Evolutionary conservation across 2,113 vertebrate genomes (phyloP), one percentile per base, ranked within the genome.

Genomic region (Pungitius pungitius): DNA sequence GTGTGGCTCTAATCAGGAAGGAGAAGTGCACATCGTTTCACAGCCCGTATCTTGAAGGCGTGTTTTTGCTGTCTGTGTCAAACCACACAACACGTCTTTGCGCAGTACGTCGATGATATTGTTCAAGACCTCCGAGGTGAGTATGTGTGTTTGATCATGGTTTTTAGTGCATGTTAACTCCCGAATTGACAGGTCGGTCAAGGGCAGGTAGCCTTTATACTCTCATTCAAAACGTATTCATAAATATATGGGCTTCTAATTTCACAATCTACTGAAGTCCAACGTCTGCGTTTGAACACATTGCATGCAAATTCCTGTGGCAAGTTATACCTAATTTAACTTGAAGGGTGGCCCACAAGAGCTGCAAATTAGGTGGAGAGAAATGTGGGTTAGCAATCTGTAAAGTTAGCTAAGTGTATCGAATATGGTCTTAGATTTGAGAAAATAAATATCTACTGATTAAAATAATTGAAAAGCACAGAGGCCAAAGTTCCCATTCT

Each of bases 1-100:
- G 51, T 78, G 52, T 30, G 45, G 22, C 24, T 54, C 27, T 63
- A 39, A 59, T 77, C 49, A 57, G 61, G 9, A 49, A 58, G 4
- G 37, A 49, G 37, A 60, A 24, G 35, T 2, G 2, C 27, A 69
- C 42, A 39, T 18, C 18, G 9, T 63, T 59, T 54, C 22, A 55
- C 63, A 35, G 62, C 55, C 57, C 58, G 18, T 43, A 1, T 70
- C 10, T 7, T 64, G 15, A n/a, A 5, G 14, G 43, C 33, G 4
- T 14, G 26, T 2, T 67, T 75, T 26, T 55, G 22, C 42, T 15
- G 17, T 58, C 4, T 12, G 27, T 13, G 6, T 22, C 33, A 40
- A 63, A 63, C 66, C 20, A 20, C 51, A 49, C 22, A 57, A 40
- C 58, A 22, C 1, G 35, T 30, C 17, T 24, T 20, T 60, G 24